Conservation (phyloP, 2,113 vertebrate species). For the Catagonus wagneri region DNA sequence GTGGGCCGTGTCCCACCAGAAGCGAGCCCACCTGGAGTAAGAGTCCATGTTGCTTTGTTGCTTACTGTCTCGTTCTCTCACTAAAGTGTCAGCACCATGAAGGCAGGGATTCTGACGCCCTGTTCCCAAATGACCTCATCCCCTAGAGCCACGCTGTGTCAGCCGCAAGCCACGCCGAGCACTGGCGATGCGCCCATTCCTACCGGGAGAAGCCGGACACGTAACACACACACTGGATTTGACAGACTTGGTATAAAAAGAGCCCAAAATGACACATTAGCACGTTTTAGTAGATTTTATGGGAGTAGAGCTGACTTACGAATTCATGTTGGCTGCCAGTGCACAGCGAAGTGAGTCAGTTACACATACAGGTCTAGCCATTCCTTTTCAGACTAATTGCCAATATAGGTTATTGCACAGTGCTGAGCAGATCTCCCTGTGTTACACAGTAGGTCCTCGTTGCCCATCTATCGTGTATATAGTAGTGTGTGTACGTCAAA, state of each 20-base stretch:
- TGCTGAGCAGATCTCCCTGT: too few relatives aligned
- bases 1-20: accelerated
- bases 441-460: too few relatives aligned
- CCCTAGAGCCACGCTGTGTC: accelerated
- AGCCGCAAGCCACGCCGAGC: not conserved
- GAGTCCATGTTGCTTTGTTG: not conserved
- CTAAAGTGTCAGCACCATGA: not conserved
- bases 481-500: too few relatives aligned
- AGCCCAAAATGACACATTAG: not conserved
- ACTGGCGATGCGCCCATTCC: accelerated
- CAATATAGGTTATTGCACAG: too few relatives aligned
- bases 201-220: accelerated
- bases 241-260: not conserved
- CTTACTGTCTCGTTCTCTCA: not conserved
- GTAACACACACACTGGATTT: not conserved
- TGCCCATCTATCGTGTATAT: too few relatives aligned
- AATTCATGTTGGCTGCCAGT: too few relatives aligned
- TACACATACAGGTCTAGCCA: too few relatives aligned
- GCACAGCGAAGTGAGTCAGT: too few relatives aligned
- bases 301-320: too few relatives aligned
- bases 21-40: not conserved
- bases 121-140: too few relatives aligned
- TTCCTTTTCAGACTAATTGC: too few relatives aligned
- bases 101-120: not conserved
- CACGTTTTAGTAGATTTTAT: not conserved